Percentiles rank a stretch among this genome's conserved stretches.
Conservation (phyloP, 2,113 vertebrate genomes). For the Tupaia tana region DNA sequence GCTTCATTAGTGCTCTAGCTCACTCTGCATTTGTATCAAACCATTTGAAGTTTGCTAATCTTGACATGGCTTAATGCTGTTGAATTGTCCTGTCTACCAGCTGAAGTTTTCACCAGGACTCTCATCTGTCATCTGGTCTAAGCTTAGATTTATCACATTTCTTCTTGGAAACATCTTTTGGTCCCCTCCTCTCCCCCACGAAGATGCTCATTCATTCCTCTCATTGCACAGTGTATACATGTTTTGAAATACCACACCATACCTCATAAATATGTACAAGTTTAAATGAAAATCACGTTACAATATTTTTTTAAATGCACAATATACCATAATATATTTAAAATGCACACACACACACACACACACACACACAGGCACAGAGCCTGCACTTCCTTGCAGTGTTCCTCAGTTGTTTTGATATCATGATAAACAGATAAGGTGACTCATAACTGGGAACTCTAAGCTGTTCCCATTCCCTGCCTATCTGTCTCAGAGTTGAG, state of each 20-base stretch:
- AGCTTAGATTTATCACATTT: slow-evolving; percentile 14
- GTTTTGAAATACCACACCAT: too few relatives aligned
- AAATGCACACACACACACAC: too few relatives aligned
- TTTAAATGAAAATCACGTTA: too few relatives aligned
- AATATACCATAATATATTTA: too few relatives aligned
- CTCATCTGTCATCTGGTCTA: background rate
- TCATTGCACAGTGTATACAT: too few relatives aligned
- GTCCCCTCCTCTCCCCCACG: background rate
- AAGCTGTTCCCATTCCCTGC: background rate
- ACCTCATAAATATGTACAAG: too few relatives aligned
- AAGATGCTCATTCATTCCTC: too few relatives aligned
- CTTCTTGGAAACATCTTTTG: slow-evolving; percentile 19
- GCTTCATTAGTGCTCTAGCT: background rate
- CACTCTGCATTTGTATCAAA: background rate
- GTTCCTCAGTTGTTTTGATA: background rate
- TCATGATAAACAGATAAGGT: background rate
- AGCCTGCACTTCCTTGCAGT: background rate
- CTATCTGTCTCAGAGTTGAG: background rate
- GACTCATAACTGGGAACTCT: background rate
- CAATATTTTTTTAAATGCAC: too few relatives aligned
- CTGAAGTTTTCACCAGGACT: background rate
- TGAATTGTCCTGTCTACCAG: background rate
- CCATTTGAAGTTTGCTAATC: background rate
- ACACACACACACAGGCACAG: too few relatives aligned
- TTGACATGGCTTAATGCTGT: background rate